Evolutionary conservation across 2,113 vertebrate species (phyloP), one percentile per base, ranked within the genome.

Genomic region (Otocyon megalotis): DNA sequence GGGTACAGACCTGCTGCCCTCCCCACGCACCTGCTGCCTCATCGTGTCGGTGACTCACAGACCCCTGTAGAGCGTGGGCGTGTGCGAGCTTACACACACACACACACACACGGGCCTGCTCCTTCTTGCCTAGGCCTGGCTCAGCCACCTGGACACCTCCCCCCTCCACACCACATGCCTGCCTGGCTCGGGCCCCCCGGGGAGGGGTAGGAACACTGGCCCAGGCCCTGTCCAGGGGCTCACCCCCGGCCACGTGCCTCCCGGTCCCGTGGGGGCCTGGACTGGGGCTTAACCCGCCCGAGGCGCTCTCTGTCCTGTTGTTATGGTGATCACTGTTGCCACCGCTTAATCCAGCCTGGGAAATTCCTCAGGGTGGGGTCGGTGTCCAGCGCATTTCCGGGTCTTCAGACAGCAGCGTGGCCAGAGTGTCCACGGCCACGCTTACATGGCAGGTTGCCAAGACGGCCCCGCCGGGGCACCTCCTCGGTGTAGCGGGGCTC

Each of bases 391-490:
- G 32, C 10, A 13, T 53, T 89, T 89, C 77, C 54, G 11, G 22
- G 19, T 35, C 63, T 69, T 16, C 54, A 9, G 43, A n/a, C 14
- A 28, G 80, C 50, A 85, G 56, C 2, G 13, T 48, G 12, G 16
- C 71, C 58, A 0, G 60, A 20, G 13, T 8, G 22, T 37, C 60
- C 43, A 4, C 0, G 48, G 60, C 60, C 6, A 0, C 1, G 13
- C 14, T 67, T 22, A 14, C 2, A 1, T 5, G 35, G 30, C 88
- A 32, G 15, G 74, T 54, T 7, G 16, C 74, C 35, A 16, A 50
- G 14, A 12, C 1, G 1, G 32, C 37, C 48, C 28, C 9, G 32
- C 32, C 10, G 1, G 0, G 8, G 54, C 28, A 13, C 37, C 30
- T 30, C 76, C 35, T 2, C 4, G 5, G 56, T 50, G 3, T 20